A percentile compares a stretch with the other conserved stretches of the same genome.
Evolutionary conservation across 2,797 vertebrate species (phyloP).

Genomic region (Notolepis coatsorum): DNA sequence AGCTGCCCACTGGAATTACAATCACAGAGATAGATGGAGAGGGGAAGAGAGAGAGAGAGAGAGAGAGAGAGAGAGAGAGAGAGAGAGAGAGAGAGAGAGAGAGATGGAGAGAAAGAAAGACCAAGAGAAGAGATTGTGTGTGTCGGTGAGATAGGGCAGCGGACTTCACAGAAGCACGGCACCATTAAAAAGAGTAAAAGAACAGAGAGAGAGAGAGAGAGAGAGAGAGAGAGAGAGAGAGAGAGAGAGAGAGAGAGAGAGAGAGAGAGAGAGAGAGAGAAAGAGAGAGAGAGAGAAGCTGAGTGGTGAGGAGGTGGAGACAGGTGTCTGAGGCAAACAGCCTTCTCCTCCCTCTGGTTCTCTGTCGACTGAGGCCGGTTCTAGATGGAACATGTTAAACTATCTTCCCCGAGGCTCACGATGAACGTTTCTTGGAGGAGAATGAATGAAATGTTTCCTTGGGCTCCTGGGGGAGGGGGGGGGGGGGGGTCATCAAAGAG

Average conservation of each 20-base stretch:
- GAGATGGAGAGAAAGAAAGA: slow-evolving; percentile 9
- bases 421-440: too few species aligned
- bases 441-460: too few species aligned
- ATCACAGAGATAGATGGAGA: slow-evolving; percentile 10
- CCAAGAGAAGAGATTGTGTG: background rate
- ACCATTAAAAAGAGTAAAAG: background rate
- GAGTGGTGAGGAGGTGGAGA: background rate
- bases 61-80: slow-evolving; percentile 15
- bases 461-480: too few species aligned
- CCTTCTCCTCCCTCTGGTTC: too few species aligned
- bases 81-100: slow-evolving; percentile 32
- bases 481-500: too few species aligned
- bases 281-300: background rate
- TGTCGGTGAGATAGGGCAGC: background rate
- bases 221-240: background rate
- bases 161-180: background rate
- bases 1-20: slow-evolving; percentile 38
- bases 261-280: background rate
- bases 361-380: too few species aligned
- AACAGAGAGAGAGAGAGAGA: too few species aligned
- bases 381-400: too few species aligned
- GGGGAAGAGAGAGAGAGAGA: background rate
- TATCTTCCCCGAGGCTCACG: too few species aligned
- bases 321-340: too few species aligned
- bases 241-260: background rate